phyloP scores from a whole-genome alignment of 1,140 invertebrate species.

The Drosophila saltans region DNA sequence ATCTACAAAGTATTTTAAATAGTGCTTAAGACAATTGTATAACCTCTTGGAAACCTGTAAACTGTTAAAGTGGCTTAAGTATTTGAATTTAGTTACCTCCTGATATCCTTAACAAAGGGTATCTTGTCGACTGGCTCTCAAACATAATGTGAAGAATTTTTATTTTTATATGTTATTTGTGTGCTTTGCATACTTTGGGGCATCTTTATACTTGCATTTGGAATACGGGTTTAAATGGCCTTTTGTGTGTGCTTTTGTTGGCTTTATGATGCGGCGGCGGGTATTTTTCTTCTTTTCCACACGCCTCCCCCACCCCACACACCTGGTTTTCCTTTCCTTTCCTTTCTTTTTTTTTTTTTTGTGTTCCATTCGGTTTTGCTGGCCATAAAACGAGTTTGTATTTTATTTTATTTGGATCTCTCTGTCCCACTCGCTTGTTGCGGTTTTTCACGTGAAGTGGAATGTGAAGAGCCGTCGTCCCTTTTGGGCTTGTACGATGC shows the following conservation, averaged over 20 bases:
- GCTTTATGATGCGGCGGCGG: slow-evolving; percentile 11
- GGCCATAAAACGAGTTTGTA: slow-evolving; percentile 43
- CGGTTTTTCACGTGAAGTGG: slow-evolving; percentile 42
- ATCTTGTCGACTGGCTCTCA: not conserved
- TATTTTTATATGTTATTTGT: slow-evolving; percentile 66
- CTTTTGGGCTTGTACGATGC: slow-evolving; percentile 39
- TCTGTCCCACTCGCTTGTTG: slow-evolving; percentile 11
- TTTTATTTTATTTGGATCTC: slow-evolving; percentile 21
- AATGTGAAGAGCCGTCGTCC: slow-evolving; percentile 7
- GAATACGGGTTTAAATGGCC: slow-evolving; percentile 73
- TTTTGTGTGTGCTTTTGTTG: slow-evolving; percentile 31
- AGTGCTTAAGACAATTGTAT: no score
- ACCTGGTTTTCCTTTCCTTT: not conserved
- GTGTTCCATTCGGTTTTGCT: slow-evolving; percentile 10
- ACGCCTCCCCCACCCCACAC: no score
- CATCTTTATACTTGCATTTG: slow-evolving; percentile 76
- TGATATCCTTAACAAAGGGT: not conserved
- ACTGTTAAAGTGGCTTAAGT: no score
- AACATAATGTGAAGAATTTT: slow-evolving; percentile 6
- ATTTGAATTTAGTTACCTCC: no score
- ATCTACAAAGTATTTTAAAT: no score
- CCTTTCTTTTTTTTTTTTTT: not conserved
- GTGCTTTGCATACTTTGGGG: slow-evolving; percentile 74
- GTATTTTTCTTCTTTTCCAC: no score
- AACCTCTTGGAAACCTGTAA: no score